Evolutionary conservation across 2,888 invertebrate species (phyloP).

Genomic region (Caenorhabditis auriculariae): DNA sequence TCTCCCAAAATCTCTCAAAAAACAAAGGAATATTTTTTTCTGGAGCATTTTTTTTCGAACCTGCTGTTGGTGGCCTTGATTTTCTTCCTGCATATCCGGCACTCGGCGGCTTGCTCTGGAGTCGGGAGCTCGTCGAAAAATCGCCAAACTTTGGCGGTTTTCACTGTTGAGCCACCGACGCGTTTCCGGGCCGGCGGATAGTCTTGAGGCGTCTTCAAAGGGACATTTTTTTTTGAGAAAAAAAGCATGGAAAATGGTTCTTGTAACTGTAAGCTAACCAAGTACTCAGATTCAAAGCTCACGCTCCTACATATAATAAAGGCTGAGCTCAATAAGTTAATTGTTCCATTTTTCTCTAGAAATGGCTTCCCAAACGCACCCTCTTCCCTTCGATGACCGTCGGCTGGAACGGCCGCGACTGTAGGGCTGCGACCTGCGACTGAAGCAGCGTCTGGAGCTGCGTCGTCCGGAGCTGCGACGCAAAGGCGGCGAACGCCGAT

Average conservation of each 20-base stretch:
- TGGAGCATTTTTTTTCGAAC: no score
- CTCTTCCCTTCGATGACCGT: background rate
- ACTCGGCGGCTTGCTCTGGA: constrained; percentile 59
- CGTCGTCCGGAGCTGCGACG: constrained; percentile 29
- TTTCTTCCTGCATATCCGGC: constrained; percentile 55
- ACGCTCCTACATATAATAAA: no score
- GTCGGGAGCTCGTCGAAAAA: constrained; percentile 57
- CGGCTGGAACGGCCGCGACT: constrained; percentile 6
- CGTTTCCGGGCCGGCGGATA: constrained; percentile 28
- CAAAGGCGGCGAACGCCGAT: constrained; percentile 40
- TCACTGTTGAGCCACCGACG: constrained; percentile 40
- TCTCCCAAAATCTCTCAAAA: no score
- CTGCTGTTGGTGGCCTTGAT: constrained; percentile 63
- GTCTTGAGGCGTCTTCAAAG: no score
- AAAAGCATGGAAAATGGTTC: background rate
- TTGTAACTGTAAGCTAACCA: no score
- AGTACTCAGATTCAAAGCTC: no score
- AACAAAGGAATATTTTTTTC: no score
- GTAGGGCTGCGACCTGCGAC: constrained; percentile 30
- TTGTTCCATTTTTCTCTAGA: background rate
- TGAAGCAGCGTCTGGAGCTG: constrained; percentile 40
- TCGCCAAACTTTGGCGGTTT: constrained; percentile 54
- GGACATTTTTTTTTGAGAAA: no score
- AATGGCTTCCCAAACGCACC: background rate
- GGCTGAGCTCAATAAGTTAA: no score